Conservation (phyloP, 2,888 invertebrate genomes). For the Polia nebulosa region DNA sequence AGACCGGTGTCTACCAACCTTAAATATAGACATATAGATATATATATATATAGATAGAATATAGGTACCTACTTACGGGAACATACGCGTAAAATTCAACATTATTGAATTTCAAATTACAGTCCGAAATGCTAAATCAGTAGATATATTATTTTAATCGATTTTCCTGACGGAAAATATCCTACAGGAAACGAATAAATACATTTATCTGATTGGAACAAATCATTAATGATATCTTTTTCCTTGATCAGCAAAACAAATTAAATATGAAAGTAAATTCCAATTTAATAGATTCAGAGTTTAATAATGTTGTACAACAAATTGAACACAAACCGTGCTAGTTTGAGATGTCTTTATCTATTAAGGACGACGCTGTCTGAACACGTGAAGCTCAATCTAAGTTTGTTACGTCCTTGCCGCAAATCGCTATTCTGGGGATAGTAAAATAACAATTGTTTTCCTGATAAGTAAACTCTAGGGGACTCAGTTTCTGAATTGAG, state of each 20-base stretch:
- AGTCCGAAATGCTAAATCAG: neutral
- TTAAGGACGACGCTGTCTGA: neutral
- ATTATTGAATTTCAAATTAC: neutral
- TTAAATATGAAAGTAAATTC: neutral
- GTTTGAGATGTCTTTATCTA: constrained; percentile 24
- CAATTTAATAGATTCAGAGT: no score
- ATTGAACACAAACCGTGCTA: constrained; percentile 3
- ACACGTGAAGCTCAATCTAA: constrained; percentile 42
- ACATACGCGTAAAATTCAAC: neutral
- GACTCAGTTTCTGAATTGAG: neutral
- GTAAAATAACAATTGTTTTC: constrained; percentile 32
- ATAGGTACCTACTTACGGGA: neutral
- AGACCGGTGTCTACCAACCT: no score
- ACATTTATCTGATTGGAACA: neutral
- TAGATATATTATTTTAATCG: neutral
- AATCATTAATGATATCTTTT: neutral
- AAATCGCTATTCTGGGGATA: constrained; percentile 23
- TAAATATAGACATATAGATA: no score
- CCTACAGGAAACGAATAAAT: neutral
- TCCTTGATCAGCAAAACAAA: neutral
- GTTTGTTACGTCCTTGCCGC: constrained; percentile 42
- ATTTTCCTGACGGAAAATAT: neutral
- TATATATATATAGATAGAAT: no score
- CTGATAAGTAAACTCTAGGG: neutral
- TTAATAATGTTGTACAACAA: neutral